Base-by-base conservation (phyloP, 2,888 invertebrate species). In the Clostera curtula region DNA sequence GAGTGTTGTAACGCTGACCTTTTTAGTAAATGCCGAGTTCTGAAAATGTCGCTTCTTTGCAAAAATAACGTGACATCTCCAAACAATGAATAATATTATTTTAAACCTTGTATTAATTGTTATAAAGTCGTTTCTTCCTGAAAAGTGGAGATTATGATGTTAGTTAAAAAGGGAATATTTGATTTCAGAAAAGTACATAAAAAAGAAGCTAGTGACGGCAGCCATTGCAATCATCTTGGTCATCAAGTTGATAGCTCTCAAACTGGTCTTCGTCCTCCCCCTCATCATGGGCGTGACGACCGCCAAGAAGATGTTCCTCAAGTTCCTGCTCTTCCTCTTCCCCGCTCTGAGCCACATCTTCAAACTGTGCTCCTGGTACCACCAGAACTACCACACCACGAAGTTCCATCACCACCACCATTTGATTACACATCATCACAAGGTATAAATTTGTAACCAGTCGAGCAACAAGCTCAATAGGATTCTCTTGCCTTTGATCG, bases 361-460 rank as follows among this genome's bases (percentile, higher is more conserved):
- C 80, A 94, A 93, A 64, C 79, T 94, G 8, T 95, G 94, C 67
- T 91, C 93, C 3, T 91, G 91, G 82, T 93, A 93, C 54, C 92
- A 93, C 43, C 88, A 90, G 48, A 87, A 86, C 38, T 89, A 87
- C 52, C 90, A 91, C 48, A 86, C 87, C 8, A 89, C 91, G 21
- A 93, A 93, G 57, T 91, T 86, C 53, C 93, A 94, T 63, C 93
- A 93, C 49, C 93, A 93, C 56, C 92, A 92, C 55, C 93, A 93
- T 62, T 85, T 91, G 73, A 89, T 93, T 33, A 89, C 91, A 18
- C 93, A 93, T 74, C 89, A 90, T 47, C 90, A 93, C 69, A 80
- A 80, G 73, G 77, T 70, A 28, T 24, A 48, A 21, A 4, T 14
- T 19, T 12, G 11, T 19, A 15, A 18, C 4, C 9, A 16, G 20